Evolutionary conservation across 2,113 vertebrate species (phyloP).

Genomic region (Boleophthalmus pectinirostris): DNA sequence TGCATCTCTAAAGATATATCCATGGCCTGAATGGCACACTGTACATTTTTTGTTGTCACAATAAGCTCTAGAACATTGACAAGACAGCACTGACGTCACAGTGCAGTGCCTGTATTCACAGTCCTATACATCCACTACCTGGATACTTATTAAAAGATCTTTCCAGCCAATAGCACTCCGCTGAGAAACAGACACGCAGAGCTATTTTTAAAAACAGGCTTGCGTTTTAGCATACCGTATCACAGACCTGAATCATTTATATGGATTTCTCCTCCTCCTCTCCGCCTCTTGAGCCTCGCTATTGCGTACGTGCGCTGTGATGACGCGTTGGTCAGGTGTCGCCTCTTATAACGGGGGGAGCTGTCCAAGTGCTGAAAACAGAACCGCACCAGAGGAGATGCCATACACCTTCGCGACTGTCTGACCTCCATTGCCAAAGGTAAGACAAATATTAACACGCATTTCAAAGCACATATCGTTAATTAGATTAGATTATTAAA

Average conservation of each 20-base stretch:
- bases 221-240: constrained; percentile 48
- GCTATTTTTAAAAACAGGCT: constrained; percentile 56
- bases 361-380: constrained; percentile 84
- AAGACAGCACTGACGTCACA: neutral
- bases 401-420: constrained; percentile 68
- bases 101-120: neutral
- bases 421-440: constrained; percentile 77
- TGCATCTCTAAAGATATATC: neutral
- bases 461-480: neutral
- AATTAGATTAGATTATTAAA: neutral
- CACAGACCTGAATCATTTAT: constrained; percentile 70
- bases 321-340: constrained; percentile 80
- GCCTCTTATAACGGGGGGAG: constrained; percentile 80
- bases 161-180: constrained; percentile 16
- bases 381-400: constrained; percentile 68
- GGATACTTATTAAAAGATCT: constrained; percentile 4
- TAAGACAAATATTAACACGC: constrained; percentile 55
- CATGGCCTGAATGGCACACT: neutral
- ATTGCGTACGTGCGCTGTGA: constrained; percentile 64
- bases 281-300: constrained; percentile 30
- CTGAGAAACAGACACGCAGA: constrained; percentile 29
- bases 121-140: neutral
- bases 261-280: constrained; percentile 37
- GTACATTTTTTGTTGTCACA: neutral
- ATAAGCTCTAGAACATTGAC: neutral